phyloP scores from a whole-genome alignment of 2,888 invertebrate genomes.

The Willowsia nigromaculata region DNA sequence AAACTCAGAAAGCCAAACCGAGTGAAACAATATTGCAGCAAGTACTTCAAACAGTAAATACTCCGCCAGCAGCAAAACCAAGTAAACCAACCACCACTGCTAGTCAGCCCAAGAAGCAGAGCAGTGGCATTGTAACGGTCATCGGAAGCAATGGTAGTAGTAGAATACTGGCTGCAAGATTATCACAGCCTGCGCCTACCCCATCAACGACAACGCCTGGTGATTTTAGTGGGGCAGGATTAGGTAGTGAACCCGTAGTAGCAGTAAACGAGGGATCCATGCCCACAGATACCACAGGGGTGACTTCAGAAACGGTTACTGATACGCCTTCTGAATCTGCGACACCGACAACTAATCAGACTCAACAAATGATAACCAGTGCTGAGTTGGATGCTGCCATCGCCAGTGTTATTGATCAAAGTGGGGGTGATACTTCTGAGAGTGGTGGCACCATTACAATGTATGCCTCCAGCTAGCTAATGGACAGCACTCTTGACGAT shows the following conservation, averaged over 20 bases:
- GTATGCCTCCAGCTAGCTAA: constrained; percentile 56
- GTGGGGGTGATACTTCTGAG: constrained; percentile 5
- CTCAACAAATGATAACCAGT: constrained; percentile 30
- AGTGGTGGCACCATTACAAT: constrained; percentile 59
- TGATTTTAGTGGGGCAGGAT: not conserved
- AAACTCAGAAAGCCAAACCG: not conserved
- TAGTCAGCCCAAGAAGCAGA: not conserved
- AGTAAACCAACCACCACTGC: not conserved
- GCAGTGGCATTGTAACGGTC: not conserved
- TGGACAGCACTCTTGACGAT: not conserved
- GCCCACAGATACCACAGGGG: not conserved
- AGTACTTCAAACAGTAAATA: constrained; percentile 27
- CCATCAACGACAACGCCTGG: not conserved
- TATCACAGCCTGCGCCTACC: constrained; percentile 34
- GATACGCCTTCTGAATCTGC: not conserved
- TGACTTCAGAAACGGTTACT: not conserved
- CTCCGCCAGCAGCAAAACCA: not conserved
- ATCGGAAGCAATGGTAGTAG: not conserved
- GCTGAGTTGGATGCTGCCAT: constrained; percentile 54
- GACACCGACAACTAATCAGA: not conserved
- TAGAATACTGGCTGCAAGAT: constrained; percentile 43
- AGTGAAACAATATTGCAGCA: constrained; percentile 26
- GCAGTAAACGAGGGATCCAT: not conserved
- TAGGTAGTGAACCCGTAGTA: not conserved
- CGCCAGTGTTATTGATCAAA: constrained; percentile 58